Percentiles rank a stretch among this genome's conserved stretches.
phyloP scores from a whole-genome alignment of 92 coral and sea anemone species.

The Pocillopora meandrina region DNA sequence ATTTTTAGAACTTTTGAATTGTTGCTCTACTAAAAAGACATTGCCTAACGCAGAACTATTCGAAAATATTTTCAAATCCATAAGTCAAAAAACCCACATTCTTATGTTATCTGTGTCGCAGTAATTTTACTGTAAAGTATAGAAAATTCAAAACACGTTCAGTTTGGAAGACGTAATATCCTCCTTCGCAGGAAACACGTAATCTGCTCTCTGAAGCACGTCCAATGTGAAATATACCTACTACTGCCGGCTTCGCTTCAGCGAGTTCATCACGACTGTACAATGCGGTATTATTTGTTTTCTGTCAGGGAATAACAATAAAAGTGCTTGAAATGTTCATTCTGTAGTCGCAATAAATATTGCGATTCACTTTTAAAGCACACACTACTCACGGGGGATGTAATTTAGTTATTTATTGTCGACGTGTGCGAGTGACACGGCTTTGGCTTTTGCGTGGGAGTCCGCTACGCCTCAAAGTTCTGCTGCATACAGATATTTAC shows the following conservation, averaged over 20 bases:
- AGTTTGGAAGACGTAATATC: conserved; percentile 7
- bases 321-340: too few relatives aligned
- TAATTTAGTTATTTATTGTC: too few relatives aligned
- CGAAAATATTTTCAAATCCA: too few relatives aligned
- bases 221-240: neutral
- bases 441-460: too few relatives aligned
- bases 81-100: neutral
- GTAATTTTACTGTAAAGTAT: neutral
- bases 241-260: conserved; percentile 9
- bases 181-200: conserved; percentile 15
- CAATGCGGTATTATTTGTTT: neutral
- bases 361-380: too few relatives aligned
- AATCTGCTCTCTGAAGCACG: conserved; percentile 7
- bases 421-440: too few relatives aligned
- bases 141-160: conserved; percentile 9
- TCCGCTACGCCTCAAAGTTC: too few relatives aligned
- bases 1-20: neutral
- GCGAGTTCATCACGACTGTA: neutral
- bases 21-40: neutral
- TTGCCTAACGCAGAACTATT: neutral
- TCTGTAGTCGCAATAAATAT: too few relatives aligned
- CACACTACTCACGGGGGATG: too few relatives aligned
- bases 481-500: too few relatives aligned
- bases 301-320: neutral
- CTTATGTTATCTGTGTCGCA: neutral